These are phyloP conservation scores for Drosophila engyochracea DNA, from an alignment of 2,888 invertebrate genomes.

Conservation along the genomic window DNA sequence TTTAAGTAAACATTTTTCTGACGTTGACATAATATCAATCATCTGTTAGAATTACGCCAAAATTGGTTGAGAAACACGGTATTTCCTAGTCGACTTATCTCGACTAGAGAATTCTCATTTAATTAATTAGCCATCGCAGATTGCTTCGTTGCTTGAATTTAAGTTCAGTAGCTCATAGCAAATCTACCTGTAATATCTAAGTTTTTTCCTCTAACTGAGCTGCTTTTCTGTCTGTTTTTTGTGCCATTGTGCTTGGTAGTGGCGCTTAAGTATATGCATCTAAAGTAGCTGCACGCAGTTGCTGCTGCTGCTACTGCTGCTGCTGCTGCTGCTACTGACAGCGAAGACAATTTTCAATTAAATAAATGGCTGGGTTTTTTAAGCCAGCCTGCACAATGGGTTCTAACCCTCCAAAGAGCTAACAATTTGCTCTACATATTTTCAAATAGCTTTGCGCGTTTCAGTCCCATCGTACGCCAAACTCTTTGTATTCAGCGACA, in stretches of 20 bases:
- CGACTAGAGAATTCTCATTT: neutral
- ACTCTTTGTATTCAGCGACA: constrained; percentile 4
- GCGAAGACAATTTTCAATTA: constrained; percentile 78
- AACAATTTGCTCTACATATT: neutral
- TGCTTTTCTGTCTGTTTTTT: neutral
- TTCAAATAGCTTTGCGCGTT: neutral
- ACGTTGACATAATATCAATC: neutral
- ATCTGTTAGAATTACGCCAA: neutral
- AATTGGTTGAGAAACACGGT: neutral
- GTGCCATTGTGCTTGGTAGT: constrained; percentile 24
- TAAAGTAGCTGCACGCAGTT: constrained; percentile 41
- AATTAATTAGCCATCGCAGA: neutral
- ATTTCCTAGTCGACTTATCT: neutral
- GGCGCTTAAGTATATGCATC: constrained; percentile 55
- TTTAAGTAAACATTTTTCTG: too few species aligned
- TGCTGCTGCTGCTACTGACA: constrained; percentile 62
- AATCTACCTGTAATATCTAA: neutral
- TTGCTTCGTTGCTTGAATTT: neutral
- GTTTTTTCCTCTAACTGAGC: neutral
- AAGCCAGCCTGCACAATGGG: constrained; percentile 55
- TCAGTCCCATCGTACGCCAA: constrained; percentile 5
- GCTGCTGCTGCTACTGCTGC: constrained; percentile 45
- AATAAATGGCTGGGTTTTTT: constrained; percentile 74
- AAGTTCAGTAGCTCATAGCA: neutral
- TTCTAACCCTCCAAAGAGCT: constrained; percentile 9